Conservation (phyloP, 2,888 invertebrate species). For the Tetragonula carbonaria region DNA sequence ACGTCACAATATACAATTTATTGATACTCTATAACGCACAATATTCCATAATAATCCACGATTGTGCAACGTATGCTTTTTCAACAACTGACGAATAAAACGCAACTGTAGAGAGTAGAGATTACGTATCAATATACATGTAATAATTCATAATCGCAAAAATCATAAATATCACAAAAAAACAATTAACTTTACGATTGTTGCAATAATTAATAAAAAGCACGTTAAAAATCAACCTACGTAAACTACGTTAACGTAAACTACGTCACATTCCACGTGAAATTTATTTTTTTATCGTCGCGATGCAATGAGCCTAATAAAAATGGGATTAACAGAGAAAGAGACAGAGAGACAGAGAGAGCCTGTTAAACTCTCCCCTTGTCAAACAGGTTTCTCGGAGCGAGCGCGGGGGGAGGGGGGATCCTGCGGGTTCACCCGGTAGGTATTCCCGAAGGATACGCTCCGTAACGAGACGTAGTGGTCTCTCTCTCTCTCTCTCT, state of each 20-base stretch:
- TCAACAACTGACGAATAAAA: too few species aligned
- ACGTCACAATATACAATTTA: too few species aligned
- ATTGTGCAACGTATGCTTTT: too few species aligned
- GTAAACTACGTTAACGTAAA: too few species aligned
- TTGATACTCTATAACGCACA: too few species aligned
- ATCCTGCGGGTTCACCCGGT: conserved; percentile 55
- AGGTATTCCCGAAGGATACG: conserved; percentile 71
- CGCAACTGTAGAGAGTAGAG: too few species aligned
- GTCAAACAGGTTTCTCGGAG: conserved; percentile 15
- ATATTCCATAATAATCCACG: too few species aligned
- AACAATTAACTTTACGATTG: neutral
- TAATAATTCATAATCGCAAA: too few species aligned
- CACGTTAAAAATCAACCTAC: neutral
- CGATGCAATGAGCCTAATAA: neutral
- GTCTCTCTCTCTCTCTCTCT: conserved; percentile 27
- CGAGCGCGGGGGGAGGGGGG: neutral
- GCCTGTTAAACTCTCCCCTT: neutral
- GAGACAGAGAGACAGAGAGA: too few species aligned
- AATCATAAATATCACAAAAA: too few species aligned
- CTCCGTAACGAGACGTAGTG: conserved; percentile 61
- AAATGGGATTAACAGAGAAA: neutral
- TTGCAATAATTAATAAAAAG: neutral
- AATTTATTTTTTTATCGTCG: neutral
- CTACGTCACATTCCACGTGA: neutral
- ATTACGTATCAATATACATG: too few species aligned